These are phyloP conservation scores for Cylas formicarius DNA, from an alignment of 1,140 invertebrate genomes.

Conservation along the genomic window DNA sequence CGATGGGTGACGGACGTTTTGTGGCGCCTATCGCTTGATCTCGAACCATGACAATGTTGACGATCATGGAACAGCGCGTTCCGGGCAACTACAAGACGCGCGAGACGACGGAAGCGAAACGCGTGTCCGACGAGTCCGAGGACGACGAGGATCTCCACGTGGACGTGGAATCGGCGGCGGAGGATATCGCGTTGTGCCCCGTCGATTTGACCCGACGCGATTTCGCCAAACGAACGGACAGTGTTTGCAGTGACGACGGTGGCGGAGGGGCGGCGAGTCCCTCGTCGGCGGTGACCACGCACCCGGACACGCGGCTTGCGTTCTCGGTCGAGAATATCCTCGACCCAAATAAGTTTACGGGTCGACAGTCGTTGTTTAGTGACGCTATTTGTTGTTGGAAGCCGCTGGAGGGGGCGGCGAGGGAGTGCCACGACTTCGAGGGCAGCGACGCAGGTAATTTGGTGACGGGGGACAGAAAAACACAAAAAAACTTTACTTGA, in stretches of 20 bases:
- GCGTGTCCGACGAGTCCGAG: slow-evolving; percentile 38
- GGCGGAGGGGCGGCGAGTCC: slow-evolving; percentile 42
- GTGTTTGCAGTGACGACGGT: slow-evolving; percentile 44
- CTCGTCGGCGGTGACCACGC: slow-evolving; percentile 40
- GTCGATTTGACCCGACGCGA: slow-evolving; percentile 42
- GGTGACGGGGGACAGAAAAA: no score
- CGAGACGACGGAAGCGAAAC: slow-evolving; percentile 35
- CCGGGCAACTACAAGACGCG: slow-evolving; percentile 32
- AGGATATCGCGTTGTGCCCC: slow-evolving; percentile 40
- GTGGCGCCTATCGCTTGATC: slow-evolving; percentile 24
- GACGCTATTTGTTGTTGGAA: slow-evolving; percentile 51
- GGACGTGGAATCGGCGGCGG: slow-evolving; percentile 41
- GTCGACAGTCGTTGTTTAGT: slow-evolving; percentile 48
- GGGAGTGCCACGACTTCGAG: slow-evolving; percentile 44
- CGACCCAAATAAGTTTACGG: slow-evolving; percentile 84
- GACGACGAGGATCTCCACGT: slow-evolving; percentile 42
- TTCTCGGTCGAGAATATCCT: slow-evolving; percentile 90
- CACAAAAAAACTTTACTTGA: background rate
- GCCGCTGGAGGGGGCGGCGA: slow-evolving; percentile 45
- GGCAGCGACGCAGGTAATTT: slow-evolving; percentile 51
- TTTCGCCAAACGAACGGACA: slow-evolving; percentile 39
- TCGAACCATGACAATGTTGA: slow-evolving; percentile 44
- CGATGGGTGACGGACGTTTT: no score
- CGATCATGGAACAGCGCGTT: slow-evolving; percentile 41
- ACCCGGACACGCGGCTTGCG: slow-evolving; percentile 51